These are phyloP conservation scores for Oncorhynchus keta DNA, from an alignment of 2,113 vertebrate species.

Conservation along the genomic window DNA sequence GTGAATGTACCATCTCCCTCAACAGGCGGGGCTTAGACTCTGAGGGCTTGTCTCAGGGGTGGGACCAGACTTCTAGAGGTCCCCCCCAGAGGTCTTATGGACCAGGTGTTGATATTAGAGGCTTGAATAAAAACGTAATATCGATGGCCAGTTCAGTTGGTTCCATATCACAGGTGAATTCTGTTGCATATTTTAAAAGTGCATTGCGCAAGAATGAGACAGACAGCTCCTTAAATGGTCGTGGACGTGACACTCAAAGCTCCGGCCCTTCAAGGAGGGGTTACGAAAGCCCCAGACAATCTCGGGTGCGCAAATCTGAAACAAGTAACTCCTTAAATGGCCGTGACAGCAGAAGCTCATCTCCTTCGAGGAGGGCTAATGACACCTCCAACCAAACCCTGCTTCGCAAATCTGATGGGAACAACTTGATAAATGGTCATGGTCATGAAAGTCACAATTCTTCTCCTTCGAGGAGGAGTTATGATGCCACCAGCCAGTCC, in stretches of 20 bases:
- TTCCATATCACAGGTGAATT: slow-evolving; percentile 53
- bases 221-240: slow-evolving; percentile 27
- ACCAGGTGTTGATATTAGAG: slow-evolving; percentile 53
- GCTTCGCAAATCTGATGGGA: slow-evolving; percentile 21
- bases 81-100: slow-evolving; percentile 51
- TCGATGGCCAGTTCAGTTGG: slow-evolving; percentile 45
- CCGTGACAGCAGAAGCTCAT: slow-evolving; percentile 43
- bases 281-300: slow-evolving; percentile 25
- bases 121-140: slow-evolving; percentile 64
- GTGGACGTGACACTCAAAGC: slow-evolving; percentile 40
- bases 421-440: slow-evolving; percentile 10
- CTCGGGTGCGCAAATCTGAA: slow-evolving; percentile 53
- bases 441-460: slow-evolving; percentile 18
- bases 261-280: slow-evolving; percentile 52
- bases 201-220: slow-evolving; percentile 58
- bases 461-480: slow-evolving; percentile 24
- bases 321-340: slow-evolving; percentile 16
- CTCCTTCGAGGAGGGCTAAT: slow-evolving; percentile 37
- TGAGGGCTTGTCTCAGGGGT: slow-evolving; percentile 44
- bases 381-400: too few relatives aligned
- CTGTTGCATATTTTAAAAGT: slow-evolving; percentile 62
- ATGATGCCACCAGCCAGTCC: slow-evolving; percentile 1
- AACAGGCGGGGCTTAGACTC: slow-evolving; percentile 53
- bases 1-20: slow-evolving; percentile 51
- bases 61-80: slow-evolving; percentile 51